Evolutionary conservation across 92 coral and sea anemone genomes (phyloP), one percentile per base, ranked within the genome.

Genomic region (Heliopora coerulea): DNA sequence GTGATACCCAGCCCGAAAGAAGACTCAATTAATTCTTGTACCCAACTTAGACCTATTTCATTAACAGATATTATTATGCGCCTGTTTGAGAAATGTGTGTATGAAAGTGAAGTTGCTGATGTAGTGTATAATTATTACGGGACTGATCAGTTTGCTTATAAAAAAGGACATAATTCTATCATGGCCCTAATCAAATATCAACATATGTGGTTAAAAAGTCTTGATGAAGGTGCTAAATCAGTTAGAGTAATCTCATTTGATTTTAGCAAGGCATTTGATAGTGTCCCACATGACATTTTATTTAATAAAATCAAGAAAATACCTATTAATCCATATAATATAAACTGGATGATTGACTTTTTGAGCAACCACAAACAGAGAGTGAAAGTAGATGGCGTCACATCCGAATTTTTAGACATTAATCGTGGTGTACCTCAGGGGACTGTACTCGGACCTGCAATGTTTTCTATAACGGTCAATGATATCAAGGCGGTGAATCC

Each of bases 61-160:
- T 29, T 73, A 35, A 80, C 85, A 24, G 49, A 59, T 62, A 46
- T 73, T 37, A 73, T 61, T 49, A 80, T 80, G 85, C 68, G 75
- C 21, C 67, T 63, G 72, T 72, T 72, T 54, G 65, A 72, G 19
- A 72, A 63, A 73, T 26, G 35, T 42, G 59, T 68, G 19, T 56
- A n/a, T 26, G 12, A 54, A 33, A 66, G 25, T 25, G 40, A 41
- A 34, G n/a, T 65, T 15, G 39, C 80, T 21, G n/a, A 54, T 33
- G 56, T 30, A 31, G 18, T 57, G 54, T 23, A n/a, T 23, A 27
- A 12, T 32, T 28, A 57, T 21, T 68, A 56, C 20, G 50, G 21
- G 41, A 14, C 48, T 35, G 78, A 79, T 56, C 78, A 79, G 67
- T 79, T 68, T 54, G 79, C 78, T 25, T 79, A 69, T 62, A 56